Conservation (phyloP, 2,797 vertebrate genomes). For the Calcarius lapponicus region DNA sequence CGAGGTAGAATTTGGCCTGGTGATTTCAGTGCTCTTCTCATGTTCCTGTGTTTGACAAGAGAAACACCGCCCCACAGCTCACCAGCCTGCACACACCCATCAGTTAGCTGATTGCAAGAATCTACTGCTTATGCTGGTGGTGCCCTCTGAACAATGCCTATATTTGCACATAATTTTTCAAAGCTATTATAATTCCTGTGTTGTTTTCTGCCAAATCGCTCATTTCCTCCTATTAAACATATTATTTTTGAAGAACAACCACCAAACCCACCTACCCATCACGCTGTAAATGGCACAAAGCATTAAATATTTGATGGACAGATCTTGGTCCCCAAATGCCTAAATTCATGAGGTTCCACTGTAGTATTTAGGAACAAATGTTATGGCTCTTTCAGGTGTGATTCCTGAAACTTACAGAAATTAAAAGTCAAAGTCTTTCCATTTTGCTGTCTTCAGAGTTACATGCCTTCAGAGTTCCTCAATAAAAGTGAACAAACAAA, state of each 20-base stretch:
- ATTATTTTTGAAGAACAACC: neutral
- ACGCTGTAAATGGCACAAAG: neutral
- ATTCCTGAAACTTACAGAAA: neutral
- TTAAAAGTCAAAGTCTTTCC: neutral
- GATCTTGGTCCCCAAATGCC: neutral
- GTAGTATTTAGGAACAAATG: neutral
- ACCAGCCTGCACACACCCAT: fast-evolving
- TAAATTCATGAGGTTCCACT: neutral
- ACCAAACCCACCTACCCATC: neutral
- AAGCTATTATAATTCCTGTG: neutral
- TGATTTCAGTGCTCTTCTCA: neutral
- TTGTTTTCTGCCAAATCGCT: neutral
- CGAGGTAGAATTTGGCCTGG: neutral
- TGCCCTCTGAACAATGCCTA: neutral
- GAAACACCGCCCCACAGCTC: neutral
- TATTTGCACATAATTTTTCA: neutral
- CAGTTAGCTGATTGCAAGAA: neutral
- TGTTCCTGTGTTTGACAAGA: neutral
- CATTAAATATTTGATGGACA: neutral
- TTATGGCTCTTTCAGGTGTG: neutral
- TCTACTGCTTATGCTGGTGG: neutral
- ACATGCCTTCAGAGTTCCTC: neutral
- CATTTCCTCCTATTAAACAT: neutral
- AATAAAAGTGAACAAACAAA: neutral
- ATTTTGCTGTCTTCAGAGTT: neutral